phyloP scores from a whole-genome alignment of 2,888 invertebrate genomes.

The Iselma pallidipennis region DNA sequence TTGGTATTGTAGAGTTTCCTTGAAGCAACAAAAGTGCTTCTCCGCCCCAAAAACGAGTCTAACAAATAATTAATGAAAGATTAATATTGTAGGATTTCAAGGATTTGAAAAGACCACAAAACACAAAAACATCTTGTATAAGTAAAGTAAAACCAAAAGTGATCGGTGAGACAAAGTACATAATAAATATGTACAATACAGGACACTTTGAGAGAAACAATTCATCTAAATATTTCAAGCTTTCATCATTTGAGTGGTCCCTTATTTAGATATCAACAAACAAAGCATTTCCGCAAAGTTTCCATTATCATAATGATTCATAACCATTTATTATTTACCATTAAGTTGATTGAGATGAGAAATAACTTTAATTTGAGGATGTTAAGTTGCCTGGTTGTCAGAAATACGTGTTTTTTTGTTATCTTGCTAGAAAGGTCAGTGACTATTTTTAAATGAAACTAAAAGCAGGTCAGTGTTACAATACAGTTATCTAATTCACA shows the following conservation, averaged over 20 bases:
- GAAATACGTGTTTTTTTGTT: too few relatives aligned
- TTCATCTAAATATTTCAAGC: not conserved
- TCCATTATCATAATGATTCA: not conserved
- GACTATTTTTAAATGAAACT: too few relatives aligned
- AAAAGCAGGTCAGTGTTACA: too few relatives aligned
- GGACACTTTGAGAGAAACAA: not conserved
- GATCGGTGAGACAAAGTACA: not conserved
- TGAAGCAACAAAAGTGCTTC: not conserved
- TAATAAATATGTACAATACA: not conserved
- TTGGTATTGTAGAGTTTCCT: not conserved
- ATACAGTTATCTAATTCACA: too few relatives aligned
- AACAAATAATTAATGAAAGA: not conserved
- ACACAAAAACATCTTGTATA: too few relatives aligned
- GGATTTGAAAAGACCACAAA: not conserved
- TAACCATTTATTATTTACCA: not conserved
- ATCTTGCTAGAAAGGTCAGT: too few relatives aligned
- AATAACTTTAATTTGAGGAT: too few relatives aligned
- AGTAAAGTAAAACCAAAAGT: not conserved
- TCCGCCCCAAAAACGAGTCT: not conserved
- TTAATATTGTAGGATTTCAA: not conserved
- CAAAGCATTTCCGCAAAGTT: not conserved
- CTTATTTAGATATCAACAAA: not conserved
- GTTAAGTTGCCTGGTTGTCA: too few relatives aligned
- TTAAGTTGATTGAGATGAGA: not conserved
- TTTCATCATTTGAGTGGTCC: not conserved